These are phyloP conservation scores for Zalophus californianus DNA, from an alignment of 2,797 vertebrate species.

Conservation along the genomic window DNA sequence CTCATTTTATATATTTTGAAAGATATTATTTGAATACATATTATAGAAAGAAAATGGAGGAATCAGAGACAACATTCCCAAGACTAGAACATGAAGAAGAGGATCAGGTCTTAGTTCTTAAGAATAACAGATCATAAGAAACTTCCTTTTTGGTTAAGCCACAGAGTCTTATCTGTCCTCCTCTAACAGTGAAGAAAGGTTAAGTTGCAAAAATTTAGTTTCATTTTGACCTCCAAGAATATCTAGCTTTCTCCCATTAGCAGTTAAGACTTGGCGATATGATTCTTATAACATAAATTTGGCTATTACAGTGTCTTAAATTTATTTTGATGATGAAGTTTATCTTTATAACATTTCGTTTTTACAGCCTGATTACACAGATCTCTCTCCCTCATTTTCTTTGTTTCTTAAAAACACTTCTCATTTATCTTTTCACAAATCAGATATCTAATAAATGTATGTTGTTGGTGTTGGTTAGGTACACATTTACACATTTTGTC, in stretches of 20 bases:
- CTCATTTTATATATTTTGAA: background rate
- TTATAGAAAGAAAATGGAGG: background rate
- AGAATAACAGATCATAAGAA: background rate
- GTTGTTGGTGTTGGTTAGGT: background rate
- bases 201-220: background rate
- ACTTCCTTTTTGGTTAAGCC: background rate
- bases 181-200: background rate
- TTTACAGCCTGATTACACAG: background rate
- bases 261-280: background rate
- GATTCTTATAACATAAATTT: background rate
- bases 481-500: background rate
- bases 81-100: background rate
- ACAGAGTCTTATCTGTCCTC: background rate
- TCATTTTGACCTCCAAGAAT: background rate
- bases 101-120: background rate
- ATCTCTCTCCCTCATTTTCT: background rate
- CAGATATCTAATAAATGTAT: background rate
- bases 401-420: constrained; percentile 28
- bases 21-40: background rate
- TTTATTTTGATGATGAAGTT: background rate
- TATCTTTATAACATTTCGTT: background rate
- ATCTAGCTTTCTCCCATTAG: background rate
- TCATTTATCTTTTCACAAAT: background rate
- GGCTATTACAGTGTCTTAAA: background rate
- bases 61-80: background rate